These are phyloP conservation scores for Pseudococcus longispinus DNA, from an alignment of 2,888 invertebrate species.

Conservation along the genomic window DNA sequence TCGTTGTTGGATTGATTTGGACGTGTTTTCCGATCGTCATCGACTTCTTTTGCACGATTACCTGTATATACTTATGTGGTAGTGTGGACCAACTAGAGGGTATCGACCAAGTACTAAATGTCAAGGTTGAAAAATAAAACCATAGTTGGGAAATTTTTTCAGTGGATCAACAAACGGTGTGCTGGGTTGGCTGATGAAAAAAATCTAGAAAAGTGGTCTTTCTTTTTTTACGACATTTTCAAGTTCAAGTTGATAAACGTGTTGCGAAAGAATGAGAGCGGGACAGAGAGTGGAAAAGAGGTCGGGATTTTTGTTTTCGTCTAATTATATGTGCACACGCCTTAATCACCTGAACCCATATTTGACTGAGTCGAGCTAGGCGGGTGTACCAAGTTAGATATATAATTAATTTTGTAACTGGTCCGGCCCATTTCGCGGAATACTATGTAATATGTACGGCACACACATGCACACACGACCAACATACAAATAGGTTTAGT, in stretches of 20 bases:
- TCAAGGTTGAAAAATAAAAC: neutral
- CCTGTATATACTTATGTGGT: too few species aligned
- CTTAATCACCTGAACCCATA: constrained; percentile 4
- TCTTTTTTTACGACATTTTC: neutral
- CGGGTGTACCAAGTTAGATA: neutral
- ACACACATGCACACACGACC: neutral
- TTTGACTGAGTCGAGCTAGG: neutral
- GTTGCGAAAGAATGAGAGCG: neutral
- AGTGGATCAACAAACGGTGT: neutral
- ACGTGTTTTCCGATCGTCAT: neutral
- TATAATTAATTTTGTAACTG: neutral
- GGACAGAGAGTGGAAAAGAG: neutral
- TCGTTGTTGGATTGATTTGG: neutral
- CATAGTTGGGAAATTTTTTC: neutral
- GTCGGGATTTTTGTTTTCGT: neutral
- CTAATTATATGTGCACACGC: neutral
- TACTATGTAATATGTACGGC: neutral
- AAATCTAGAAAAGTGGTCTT: neutral
- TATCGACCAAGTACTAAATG: neutral
- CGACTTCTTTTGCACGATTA: neutral
- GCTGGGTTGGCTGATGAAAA: neutral
- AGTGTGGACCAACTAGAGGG: neutral
- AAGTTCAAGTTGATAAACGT: neutral
- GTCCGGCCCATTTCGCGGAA: neutral
- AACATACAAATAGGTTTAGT: neutral